phyloP scores from a whole-genome alignment of 2,888 invertebrate species.

The Erebia palarica region DNA sequence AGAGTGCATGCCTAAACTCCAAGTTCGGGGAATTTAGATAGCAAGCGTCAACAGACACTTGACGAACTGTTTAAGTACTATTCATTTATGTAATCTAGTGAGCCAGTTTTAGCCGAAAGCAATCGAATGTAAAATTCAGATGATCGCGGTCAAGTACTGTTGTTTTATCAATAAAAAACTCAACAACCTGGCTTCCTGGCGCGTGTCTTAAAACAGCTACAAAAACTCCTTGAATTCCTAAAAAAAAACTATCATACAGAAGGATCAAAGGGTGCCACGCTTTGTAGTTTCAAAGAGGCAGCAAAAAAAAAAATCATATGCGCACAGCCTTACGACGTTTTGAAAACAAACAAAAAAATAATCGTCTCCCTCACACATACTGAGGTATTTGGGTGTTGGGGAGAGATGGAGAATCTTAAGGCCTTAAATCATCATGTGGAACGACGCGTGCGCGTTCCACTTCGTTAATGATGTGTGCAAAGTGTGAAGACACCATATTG shows the following conservation, averaged over 20 bases:
- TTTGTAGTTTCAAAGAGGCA: constrained; percentile 23
- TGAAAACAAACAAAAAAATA: constrained; percentile 21
- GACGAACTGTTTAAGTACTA: too few relatives aligned
- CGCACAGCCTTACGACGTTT: neutral
- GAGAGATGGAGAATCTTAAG: constrained; percentile 38
- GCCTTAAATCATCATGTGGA: constrained; percentile 58
- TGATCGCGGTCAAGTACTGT: neutral
- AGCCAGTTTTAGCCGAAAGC: too few relatives aligned
- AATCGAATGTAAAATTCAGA: too few relatives aligned
- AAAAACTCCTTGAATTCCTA: constrained; percentile 5
- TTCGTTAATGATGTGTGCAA: constrained; percentile 51
- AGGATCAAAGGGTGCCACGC: constrained; percentile 17
- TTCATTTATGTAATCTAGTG: too few relatives aligned
- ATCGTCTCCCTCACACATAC: neutral
- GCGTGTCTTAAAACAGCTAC: neutral
- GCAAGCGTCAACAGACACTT: too few relatives aligned
- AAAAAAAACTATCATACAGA: constrained; percentile 15
- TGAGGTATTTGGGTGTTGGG: constrained; percentile 23
- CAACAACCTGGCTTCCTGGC: neutral
- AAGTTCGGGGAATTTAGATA: neutral
- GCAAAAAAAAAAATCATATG: constrained; percentile 22
- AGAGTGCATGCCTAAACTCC: too few relatives aligned
- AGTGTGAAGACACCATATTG: constrained; percentile 35
- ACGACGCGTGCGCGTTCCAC: constrained; percentile 61
- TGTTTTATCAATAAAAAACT: neutral